Base-by-base conservation (phyloP, 2,888 invertebrate species). In the Drosophila pegasa region DNA sequence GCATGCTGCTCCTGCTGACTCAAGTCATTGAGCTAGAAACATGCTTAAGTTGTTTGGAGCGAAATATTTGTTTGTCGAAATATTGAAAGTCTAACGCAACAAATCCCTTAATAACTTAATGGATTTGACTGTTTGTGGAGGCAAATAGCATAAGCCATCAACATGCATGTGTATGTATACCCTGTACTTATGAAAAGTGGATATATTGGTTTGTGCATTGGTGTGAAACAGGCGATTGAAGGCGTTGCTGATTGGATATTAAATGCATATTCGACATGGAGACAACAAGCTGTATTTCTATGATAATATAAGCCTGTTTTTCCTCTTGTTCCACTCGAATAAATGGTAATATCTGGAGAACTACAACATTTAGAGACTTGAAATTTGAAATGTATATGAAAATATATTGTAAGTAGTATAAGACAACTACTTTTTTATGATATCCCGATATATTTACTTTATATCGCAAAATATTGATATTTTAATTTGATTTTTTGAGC, bases 91-190 rank as follows among this genome's bases (percentile, higher is more conserved):
- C 61, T 57, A 51, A 61, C 59, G 71, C 54, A 73, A 54, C 71
- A 74, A 88, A 88, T 87, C 87, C 76, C 76, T 78, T 89, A 88
- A 88, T 89, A 88, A 84, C 85, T 81, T 88, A 89, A 88, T 88
- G 88, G 79, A 84, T 79, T 72, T 72, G 60, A 63, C 64, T 81
- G 74, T 78, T 74, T 80, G 75, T 75, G 68, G 68, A 75, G 62
- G 57, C 54, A 80, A 54, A 62, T 52, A 51, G 57, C 52, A 71
- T 45, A 62, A 38, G 47, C 61, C 45, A 38, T 55, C 63, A 50
- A 69, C 40, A 67, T 29, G 57, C 62, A 58, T 43, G 60, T 47
- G 56, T 55, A 62, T 47, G 56, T 55, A 27, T 27, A 7, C 12
- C 3, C 16, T 45, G 12, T 16, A 16, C 10, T 1, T 9, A 3